phyloP scores from a whole-genome alignment of 2,888 invertebrate genomes.

The Tetragonisca angustula region DNA sequence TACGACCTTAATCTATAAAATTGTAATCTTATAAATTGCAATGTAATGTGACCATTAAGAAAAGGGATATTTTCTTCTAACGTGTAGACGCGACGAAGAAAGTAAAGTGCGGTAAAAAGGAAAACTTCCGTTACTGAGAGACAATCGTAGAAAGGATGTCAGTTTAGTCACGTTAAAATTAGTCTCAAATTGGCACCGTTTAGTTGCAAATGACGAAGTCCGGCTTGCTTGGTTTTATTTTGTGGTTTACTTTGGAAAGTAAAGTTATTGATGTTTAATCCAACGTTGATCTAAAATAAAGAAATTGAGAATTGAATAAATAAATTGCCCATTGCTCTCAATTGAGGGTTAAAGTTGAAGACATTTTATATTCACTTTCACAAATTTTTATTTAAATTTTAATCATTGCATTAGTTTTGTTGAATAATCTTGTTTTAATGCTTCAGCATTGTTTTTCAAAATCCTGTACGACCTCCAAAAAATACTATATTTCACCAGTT shows the following conservation, averaged over 20 bases:
- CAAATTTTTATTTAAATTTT: no score
- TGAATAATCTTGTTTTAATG: no score
- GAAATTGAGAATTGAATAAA: no score
- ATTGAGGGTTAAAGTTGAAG: no score
- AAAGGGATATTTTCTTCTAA: neutral
- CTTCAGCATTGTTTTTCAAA: no score
- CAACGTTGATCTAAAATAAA: no score
- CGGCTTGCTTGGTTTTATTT: accelerated
- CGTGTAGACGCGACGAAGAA: accelerated
- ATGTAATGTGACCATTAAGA: neutral
- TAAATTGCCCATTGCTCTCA: no score
- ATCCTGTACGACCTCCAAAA: no score
- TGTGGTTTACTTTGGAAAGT: neutral
- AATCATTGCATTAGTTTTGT: no score
- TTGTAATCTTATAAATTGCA: neutral
- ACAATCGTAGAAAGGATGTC: neutral
- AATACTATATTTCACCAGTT: no score
- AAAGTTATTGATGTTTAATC: neutral
- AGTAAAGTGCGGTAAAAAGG: neutral
- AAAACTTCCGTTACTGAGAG: neutral
- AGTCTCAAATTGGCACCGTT: neutral
- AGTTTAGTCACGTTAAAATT: neutral
- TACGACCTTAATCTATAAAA: no score
- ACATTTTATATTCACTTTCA: no score
- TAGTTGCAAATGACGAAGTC: accelerated